phyloP scores from a whole-genome alignment of 37 sponge, comb jelly and placozoan species.

The Amphimedon queenslandica region DNA sequence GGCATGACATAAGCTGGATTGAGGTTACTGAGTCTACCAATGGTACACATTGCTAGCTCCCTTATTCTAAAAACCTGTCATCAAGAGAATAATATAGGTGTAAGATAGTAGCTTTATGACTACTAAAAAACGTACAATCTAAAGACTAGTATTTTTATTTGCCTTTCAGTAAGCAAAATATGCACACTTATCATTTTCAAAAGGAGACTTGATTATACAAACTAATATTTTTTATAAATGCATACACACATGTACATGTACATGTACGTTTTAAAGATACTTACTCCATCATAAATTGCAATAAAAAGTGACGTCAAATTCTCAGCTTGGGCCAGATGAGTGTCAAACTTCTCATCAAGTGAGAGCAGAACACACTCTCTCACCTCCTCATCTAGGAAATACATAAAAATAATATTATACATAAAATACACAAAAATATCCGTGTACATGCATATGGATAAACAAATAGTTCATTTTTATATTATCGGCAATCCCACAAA shows the following conservation, averaged over 20 bases:
- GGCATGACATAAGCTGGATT: slow-evolving; percentile 97
- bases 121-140: too few relatives aligned
- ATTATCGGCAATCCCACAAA: too few relatives aligned
- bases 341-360: slow-evolving; percentile 75
- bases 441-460: not conserved
- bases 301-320: slow-evolving; percentile 78
- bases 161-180: too few relatives aligned
- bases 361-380: slow-evolving; percentile 72
- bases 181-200: too few relatives aligned
- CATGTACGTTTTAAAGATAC: slow-evolving; percentile 2
- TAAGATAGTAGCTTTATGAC: too few relatives aligned
- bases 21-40: slow-evolving; percentile 87
- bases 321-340: slow-evolving; percentile 88
- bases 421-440: not conserved
- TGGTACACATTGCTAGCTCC: slow-evolving; percentile 83
- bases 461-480: too few relatives aligned
- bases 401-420: too few relatives aligned
- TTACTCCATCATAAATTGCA: slow-evolving; percentile 87
- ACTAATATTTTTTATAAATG: too few relatives aligned
- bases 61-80: slow-evolving; percentile 72
- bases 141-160: too few relatives aligned
- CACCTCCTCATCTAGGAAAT: slow-evolving; percentile 77
- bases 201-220: too few relatives aligned
- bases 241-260: not conserved
- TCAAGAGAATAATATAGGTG: too few relatives aligned